These are phyloP conservation scores for Phainopepla nitens DNA, from an alignment of 2,113 vertebrate genomes.

Conservation along the genomic window DNA sequence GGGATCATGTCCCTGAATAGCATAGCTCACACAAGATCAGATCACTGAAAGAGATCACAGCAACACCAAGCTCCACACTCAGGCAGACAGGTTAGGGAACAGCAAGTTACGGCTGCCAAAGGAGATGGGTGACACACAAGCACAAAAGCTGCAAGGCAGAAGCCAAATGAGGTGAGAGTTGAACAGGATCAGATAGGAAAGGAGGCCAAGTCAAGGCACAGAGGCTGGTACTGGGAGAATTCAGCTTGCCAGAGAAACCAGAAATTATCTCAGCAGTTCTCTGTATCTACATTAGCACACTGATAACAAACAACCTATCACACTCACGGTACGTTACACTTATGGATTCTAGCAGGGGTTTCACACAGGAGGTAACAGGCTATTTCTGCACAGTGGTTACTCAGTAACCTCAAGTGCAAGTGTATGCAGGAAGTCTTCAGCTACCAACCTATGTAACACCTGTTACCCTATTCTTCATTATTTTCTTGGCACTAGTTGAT, in stretches of 20 bases:
- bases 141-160: conserved; percentile 8
- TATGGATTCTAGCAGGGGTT: background rate
- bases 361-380: background rate
- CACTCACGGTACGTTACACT: background rate
- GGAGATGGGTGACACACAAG: background rate
- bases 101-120: background rate
- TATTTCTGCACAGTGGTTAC: background rate
- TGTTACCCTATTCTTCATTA: background rate
- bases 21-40: background rate
- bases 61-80: conserved; percentile 8
- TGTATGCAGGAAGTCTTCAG: background rate
- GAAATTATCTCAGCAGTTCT: background rate
- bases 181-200: background rate
- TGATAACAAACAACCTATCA: background rate
- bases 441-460: background rate
- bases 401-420: background rate
- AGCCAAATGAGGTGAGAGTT: background rate
- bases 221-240: background rate
- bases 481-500: background rate
- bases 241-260: background rate
- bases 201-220: background rate
- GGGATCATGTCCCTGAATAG: background rate
- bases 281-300: background rate
- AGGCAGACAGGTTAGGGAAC: background rate
- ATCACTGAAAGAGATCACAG: background rate